Evolutionary conservation across 2,113 vertebrate species (phyloP).

Genomic region (Protomyctophum bolini): DNA sequence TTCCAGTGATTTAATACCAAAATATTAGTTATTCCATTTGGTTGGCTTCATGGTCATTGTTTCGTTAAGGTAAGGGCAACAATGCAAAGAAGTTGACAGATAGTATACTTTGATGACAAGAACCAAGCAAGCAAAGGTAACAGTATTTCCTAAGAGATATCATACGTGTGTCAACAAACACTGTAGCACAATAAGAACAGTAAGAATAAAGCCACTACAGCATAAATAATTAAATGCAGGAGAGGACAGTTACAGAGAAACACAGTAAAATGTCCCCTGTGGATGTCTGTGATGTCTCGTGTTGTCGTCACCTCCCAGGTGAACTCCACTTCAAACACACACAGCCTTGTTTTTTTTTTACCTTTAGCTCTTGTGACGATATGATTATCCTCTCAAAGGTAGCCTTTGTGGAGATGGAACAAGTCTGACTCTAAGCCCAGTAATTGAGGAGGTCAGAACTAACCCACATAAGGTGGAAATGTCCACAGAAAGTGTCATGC

Average conservation of each 20-base stretch:
- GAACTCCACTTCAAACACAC: background rate
- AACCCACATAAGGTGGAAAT: background rate
- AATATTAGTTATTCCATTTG: no score
- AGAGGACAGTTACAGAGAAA: conserved; percentile 14
- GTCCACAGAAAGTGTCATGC: no score
- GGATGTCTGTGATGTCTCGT: background rate
- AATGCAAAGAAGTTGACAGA: no score
- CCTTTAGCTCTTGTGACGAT: background rate
- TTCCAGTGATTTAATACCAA: no score
- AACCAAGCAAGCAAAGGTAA: no score
- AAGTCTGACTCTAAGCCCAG: conserved; percentile 1
- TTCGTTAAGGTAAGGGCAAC: no score
- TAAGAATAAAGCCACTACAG: background rate
- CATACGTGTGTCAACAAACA: no score
- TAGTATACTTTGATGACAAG: no score
- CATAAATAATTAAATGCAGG: background rate
- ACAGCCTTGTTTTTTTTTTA: background rate
- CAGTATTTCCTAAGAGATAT: no score
- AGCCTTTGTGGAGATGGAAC: background rate
- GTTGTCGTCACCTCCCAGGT: background rate
- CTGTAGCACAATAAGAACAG: background rate
- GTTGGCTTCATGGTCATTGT: no score
- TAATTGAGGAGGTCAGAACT: conserved; percentile 3
- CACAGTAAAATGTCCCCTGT: background rate
- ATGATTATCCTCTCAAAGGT: background rate